A percentile compares a stretch with the other conserved stretches of the same genome.
These are phyloP conservation scores for Oophaga pumilio DNA, from an alignment of 2,113 vertebrate species.

Conservation along the genomic window DNA sequence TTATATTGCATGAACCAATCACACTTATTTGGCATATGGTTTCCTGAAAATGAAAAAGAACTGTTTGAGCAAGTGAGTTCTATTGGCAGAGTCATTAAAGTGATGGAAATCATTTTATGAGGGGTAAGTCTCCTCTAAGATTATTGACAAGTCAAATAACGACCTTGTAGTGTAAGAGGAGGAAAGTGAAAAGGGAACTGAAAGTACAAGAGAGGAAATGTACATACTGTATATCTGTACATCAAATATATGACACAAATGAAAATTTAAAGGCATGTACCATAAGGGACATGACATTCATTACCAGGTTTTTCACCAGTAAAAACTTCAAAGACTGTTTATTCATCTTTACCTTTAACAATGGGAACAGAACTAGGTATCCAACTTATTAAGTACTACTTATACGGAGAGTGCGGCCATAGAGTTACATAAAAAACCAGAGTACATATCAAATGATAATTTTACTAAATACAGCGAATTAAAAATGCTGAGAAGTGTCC, in stretches of 20 bases:
- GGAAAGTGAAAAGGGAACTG: neutral
- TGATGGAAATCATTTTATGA: neutral
- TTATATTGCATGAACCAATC: constrained; percentile 17
- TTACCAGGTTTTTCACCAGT: neutral
- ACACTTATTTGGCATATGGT: neutral
- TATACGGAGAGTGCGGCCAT: neutral
- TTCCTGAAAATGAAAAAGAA: constrained; percentile 58
- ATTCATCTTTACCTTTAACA: no score
- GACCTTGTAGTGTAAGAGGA: accelerated
- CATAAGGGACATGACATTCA: neutral
- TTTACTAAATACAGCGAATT: no score
- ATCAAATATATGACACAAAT: neutral
- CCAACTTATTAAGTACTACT: no score
- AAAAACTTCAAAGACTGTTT: no score
- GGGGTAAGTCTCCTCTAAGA: neutral
- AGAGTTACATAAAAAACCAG: neutral
- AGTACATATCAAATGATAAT: neutral
- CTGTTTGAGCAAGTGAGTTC: constrained; percentile 55
- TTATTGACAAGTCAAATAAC: constrained; percentile 12
- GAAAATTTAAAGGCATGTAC: neutral
- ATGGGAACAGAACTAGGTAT: no score
- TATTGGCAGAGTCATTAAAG: constrained; percentile 53
- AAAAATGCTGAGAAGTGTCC: no score
- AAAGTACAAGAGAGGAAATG: neutral
- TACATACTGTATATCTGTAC: neutral